phyloP scores from a whole-genome alignment of 2,113 vertebrate genomes.

The Anas platyrhynchos region DNA sequence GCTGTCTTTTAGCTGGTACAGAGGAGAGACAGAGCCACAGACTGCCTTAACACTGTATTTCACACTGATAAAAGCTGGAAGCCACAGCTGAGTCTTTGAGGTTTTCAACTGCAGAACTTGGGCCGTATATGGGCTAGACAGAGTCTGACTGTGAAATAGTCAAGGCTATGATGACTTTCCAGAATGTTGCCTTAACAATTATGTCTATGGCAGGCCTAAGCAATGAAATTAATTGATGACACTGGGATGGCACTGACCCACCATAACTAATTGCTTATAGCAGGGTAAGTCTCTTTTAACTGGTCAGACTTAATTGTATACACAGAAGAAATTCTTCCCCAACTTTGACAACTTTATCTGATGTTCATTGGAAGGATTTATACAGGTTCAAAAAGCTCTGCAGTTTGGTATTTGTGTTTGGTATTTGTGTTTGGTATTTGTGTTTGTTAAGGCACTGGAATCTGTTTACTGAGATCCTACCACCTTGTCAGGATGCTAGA shows the following conservation, averaged over 20 bases:
- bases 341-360: constrained; percentile 3
- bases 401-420: neutral
- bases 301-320: neutral
- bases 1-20: neutral
- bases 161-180: neutral
- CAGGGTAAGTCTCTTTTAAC: neutral
- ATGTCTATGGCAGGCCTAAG: neutral
- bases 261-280: neutral
- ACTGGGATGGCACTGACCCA: neutral
- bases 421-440: neutral
- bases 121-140: neutral
- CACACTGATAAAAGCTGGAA: neutral
- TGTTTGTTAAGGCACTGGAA: neutral
- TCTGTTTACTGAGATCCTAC: neutral
- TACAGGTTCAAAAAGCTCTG: neutral
- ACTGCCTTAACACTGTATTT: neutral
- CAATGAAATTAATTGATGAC: neutral
- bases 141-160: neutral
- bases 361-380: neutral
- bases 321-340: neutral
- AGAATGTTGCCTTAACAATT: neutral
- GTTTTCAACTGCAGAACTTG: neutral
- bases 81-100: neutral
- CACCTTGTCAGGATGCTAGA: neutral
- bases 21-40: neutral